A percentile compares a stretch with the other conserved stretches of the same genome.
Evolutionary conservation across 2,888 invertebrate species (phyloP).

Genomic region (Meghimatium bilineatum): DNA sequence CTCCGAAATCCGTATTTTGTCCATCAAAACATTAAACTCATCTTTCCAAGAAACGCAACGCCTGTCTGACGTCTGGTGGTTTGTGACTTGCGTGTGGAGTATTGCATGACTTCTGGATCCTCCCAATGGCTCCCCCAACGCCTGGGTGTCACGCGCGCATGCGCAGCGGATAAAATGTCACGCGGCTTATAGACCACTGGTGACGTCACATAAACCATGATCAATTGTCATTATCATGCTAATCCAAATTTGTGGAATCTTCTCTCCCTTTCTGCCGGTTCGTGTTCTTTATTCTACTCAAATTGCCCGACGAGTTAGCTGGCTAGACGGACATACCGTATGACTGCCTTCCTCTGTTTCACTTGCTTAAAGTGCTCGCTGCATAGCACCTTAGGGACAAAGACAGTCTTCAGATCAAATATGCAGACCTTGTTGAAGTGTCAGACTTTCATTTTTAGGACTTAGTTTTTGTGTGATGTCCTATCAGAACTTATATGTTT

Average conservation of each 20-base stretch:
- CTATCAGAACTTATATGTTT: not conserved
- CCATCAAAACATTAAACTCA: constrained; percentile 22
- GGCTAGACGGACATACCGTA: not conserved
- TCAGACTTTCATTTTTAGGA: not conserved
- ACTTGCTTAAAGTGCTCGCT: not conserved
- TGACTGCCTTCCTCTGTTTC: not conserved
- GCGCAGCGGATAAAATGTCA: constrained; percentile 47
- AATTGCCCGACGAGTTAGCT: not conserved
- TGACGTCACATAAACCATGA: constrained; percentile 45
- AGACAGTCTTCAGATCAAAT: not conserved
- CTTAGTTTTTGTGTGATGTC: not conserved
- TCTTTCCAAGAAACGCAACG: constrained; percentile 11
- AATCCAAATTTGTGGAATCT: constrained; percentile 24
- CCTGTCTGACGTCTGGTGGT: constrained; percentile 21
- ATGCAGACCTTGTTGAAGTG: not conserved
- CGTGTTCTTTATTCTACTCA: constrained; percentile 16
- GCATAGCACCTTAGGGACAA: not conserved
- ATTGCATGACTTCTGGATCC: constrained; percentile 16
- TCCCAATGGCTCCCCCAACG: constrained; percentile 22
- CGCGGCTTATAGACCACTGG: constrained; percentile 38
- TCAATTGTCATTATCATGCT: constrained; percentile 44
- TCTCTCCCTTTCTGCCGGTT: constrained; percentile 9
- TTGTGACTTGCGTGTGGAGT: constrained; percentile 35
- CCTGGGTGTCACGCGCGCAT: constrained; percentile 43
- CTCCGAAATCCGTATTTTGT: constrained; percentile 35